Base-by-base conservation (phyloP, 2,113 vertebrate species). In the Saccopteryx leptura region DNA sequence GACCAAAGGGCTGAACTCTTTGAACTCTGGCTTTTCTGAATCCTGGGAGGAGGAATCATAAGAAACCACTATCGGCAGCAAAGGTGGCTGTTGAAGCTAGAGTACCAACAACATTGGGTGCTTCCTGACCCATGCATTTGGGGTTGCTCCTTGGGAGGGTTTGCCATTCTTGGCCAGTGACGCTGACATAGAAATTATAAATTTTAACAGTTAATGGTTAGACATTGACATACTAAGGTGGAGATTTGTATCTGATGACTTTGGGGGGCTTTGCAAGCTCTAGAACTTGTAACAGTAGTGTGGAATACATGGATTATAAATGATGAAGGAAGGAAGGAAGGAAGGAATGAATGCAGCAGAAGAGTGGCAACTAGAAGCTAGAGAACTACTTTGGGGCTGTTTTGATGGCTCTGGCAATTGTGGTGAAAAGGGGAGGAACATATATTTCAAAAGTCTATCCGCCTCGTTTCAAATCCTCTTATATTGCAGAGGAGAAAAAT, bases 1-100 rank as follows among this genome's bases (percentile, higher is more conserved):
- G 46, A n/a, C n/a, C n/a, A n/a, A n/a, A n/a, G n/a, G n/a, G n/a
- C n/a, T 3, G 1, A 0, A 0, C 24, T 31, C 61, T 52, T 21
- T 5, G 24, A 18, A 71, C 24, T 76, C 63, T 10, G 33, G 63
- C 23, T 83, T 78, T 72, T 84, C 39, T 58, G 26, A 8, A 12
- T 72, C 14, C 39, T 56, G 54, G n/a, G 46, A 56, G 1, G 9
- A 5, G 33, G 2, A 21, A 0, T 33, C 11, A 1, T 52, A 15
- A 21, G 31, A 48, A 61, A 13, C 46, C 26, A 52, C 46, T 4
- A 4, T 69, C 24, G 31, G 68, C 28, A 60, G 79, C 28, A 48
- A 50, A 60, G 5, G 85, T 50, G n/a, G 7, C 19, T 63, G 1
- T 63, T 68, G n/a, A 46, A 94, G 68, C 21, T 24, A 13, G 39